phyloP scores from a whole-genome alignment of 2,888 invertebrate genomes.

The Ethmia dodecea region DNA sequence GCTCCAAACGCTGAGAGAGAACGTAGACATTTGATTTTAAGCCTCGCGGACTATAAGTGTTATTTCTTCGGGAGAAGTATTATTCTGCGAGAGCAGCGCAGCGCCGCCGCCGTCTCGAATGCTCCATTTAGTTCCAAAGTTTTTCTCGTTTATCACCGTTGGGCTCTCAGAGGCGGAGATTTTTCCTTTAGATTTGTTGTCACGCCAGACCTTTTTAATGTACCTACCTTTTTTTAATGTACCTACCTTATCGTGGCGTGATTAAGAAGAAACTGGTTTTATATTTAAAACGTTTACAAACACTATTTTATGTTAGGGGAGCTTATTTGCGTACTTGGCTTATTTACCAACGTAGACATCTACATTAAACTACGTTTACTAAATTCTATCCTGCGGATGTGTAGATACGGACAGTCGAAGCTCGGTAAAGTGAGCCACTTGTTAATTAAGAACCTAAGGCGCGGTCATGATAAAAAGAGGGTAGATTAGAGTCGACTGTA shows the following conservation, averaged over 20 bases:
- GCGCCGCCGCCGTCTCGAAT: slow-evolving; percentile 73
- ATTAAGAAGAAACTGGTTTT: slow-evolving; percentile 63
- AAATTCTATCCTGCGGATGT: no score
- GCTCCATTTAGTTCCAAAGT: slow-evolving; percentile 78
- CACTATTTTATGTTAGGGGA: slow-evolving; percentile 15
- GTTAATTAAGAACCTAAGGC: slow-evolving; percentile 47
- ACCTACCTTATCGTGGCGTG: slow-evolving; percentile 71
- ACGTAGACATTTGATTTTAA: slow-evolving; percentile 76
- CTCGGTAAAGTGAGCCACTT: slow-evolving; percentile 35
- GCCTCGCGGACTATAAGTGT: slow-evolving; percentile 76
- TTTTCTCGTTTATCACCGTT: slow-evolving; percentile 78
- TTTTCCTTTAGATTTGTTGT: slow-evolving; percentile 79
- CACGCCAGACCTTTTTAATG: slow-evolving; percentile 79
- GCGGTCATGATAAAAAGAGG: slow-evolving; percentile 45
- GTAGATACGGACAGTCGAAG: no score
- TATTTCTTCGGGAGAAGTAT: slow-evolving; percentile 75
- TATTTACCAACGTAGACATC: neutral
- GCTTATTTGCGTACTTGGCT: no score
- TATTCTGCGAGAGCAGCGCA: slow-evolving; percentile 73
- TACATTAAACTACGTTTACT: neutral
- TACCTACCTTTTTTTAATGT: slow-evolving; percentile 78
- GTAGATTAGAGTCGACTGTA: slow-evolving; percentile 39
- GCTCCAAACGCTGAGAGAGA: slow-evolving; percentile 53
- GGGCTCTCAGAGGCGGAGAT: slow-evolving; percentile 75
- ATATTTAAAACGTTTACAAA: slow-evolving; percentile 29